Percentiles rank a stretch among this genome's conserved stretches.
phyloP scores from a whole-genome alignment of 2,113 vertebrate genomes.

The Hyla sarda region DNA sequence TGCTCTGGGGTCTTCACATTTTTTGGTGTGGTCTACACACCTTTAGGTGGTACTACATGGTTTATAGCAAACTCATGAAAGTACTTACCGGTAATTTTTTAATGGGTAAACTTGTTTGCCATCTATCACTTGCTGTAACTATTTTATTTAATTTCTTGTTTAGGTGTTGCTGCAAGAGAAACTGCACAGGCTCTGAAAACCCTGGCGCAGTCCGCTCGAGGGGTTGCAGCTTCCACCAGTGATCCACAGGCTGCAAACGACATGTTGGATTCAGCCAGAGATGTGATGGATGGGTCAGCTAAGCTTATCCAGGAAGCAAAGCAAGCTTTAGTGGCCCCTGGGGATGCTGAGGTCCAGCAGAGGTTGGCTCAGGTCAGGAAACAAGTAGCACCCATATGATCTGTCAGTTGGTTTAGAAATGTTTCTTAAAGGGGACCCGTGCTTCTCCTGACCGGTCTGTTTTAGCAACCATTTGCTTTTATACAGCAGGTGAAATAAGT shows the following conservation, averaged over 20 bases:
- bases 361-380: slow-evolving; percentile 89
- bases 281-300: slow-evolving; percentile 97
- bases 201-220: slow-evolving; percentile 91
- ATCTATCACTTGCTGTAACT: neutral
- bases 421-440: too few relatives aligned
- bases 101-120: neutral
- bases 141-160: slow-evolving; percentile 21
- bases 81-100: neutral
- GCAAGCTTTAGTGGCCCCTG: slow-evolving; percentile 90
- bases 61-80: too few relatives aligned
- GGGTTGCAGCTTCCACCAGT: slow-evolving; percentile 90
- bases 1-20: too few relatives aligned
- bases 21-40: too few relatives aligned
- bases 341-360: slow-evolving; percentile 96
- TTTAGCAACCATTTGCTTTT: too few relatives aligned
- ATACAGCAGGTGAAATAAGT: too few relatives aligned
- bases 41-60: too few relatives aligned
- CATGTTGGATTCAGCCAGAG: slow-evolving; percentile 93
- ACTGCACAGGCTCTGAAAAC: slow-evolving; percentile 95
- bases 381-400: neutral
- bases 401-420: too few relatives aligned
- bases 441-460: too few relatives aligned
- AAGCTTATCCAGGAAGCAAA: slow-evolving; percentile 97
- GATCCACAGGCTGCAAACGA: slow-evolving; percentile 87
- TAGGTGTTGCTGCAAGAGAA: slow-evolving; percentile 95